These are phyloP conservation scores for Gerris lacustris DNA, from an alignment of 2,888 invertebrate species.

Conservation along the genomic window DNA sequence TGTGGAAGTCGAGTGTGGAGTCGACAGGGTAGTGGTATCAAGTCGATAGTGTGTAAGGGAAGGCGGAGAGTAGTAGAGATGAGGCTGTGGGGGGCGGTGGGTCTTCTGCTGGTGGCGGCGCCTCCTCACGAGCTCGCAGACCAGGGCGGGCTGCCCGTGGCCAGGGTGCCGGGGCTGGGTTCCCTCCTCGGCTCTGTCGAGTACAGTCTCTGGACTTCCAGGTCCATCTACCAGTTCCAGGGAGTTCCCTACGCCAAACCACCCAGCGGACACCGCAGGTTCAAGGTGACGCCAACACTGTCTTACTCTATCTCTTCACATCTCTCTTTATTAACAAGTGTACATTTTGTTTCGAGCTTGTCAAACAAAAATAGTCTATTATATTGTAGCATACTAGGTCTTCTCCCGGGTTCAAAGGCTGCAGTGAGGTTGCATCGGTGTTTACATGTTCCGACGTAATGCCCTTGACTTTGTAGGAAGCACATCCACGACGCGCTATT, in stretches of 20 bases:
- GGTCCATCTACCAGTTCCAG: conserved; percentile 32
- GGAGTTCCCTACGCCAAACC: conserved; percentile 32
- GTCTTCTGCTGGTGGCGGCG: background rate
- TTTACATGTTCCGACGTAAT: too few species aligned
- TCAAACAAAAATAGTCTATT: background rate
- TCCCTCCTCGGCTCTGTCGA: conserved; percentile 28
- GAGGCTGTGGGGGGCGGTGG: background rate
- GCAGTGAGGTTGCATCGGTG: too few species aligned
- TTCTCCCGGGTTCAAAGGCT: too few species aligned
- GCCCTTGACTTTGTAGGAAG: too few species aligned
- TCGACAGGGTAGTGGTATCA: background rate
- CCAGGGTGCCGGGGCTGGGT: conserved; percentile 29
- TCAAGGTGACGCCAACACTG: conserved; percentile 32
- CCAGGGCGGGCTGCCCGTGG: conserved; percentile 13
- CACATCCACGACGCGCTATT: too few species aligned
- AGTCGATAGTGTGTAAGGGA: background rate
- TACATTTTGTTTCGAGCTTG: background rate
- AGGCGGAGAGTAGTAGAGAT: background rate
- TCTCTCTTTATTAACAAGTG: background rate
- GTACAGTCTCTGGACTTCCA: conserved; percentile 27
- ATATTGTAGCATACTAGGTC: too few species aligned
- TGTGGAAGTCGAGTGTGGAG: background rate
- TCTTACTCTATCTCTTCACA: background rate
- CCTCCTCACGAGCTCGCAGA: background rate
- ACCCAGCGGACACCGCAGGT: conserved; percentile 30